A percentile compares a stretch with the other conserved stretches of the same genome.
These are phyloP conservation scores for Columbina picui DNA, from an alignment of 2,113 vertebrate species.

Conservation along the genomic window DNA sequence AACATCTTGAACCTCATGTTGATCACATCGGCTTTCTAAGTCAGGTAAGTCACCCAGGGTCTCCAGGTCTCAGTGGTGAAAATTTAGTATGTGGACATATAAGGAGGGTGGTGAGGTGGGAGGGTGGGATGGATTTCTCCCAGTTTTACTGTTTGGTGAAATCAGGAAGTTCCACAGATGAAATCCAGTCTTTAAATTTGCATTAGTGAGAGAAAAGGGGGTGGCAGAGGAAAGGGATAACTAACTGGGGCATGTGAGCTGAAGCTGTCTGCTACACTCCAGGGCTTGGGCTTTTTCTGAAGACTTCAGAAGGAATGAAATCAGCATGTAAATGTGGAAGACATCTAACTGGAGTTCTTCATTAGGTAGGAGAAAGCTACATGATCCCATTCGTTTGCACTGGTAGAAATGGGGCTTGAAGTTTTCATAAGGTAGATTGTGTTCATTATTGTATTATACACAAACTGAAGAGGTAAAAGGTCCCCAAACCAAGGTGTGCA, in stretches of 20 bases:
- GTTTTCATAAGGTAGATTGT: neutral
- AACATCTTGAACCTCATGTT: neutral
- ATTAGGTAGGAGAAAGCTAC: conserved; percentile 26
- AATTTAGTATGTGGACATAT: neutral
- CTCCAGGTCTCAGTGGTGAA: neutral
- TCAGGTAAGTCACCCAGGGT: neutral
- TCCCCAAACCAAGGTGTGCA: neutral
- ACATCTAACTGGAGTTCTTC: neutral
- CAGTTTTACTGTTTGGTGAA: neutral
- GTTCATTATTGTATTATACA: neutral
- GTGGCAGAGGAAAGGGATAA: neutral
- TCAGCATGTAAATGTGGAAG: neutral
- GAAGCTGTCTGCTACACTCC: neutral
- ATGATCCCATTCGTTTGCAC: neutral
- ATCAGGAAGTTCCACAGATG: neutral
- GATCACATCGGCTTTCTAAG: neutral
- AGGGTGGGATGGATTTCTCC: neutral
- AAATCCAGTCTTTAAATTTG: neutral
- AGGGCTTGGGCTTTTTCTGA: neutral
- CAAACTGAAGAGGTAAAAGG: neutral
- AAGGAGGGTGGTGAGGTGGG: neutral
- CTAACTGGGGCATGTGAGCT: neutral
- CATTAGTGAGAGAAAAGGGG: neutral
- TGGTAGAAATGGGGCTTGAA: neutral
- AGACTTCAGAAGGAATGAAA: neutral